A percentile compares a stretch with the other conserved stretches of the same genome.
Evolutionary conservation across 2,888 invertebrate species (phyloP).

Genomic region (Troides aeacus): DNA sequence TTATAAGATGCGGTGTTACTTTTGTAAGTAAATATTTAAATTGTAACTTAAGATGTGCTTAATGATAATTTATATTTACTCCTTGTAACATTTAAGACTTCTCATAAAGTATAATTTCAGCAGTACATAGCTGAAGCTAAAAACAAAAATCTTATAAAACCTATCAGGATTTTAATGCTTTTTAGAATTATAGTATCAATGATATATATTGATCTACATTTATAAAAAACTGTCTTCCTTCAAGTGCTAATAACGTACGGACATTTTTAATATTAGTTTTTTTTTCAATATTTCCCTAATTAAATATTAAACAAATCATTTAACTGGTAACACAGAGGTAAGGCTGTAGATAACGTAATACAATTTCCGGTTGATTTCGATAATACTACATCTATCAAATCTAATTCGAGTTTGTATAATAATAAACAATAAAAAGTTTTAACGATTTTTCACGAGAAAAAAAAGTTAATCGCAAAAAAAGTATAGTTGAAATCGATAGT

Average conservation of each 20-base stretch:
- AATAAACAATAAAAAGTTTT: not conserved
- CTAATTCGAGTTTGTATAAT: not conserved
- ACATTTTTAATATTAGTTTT: not conserved
- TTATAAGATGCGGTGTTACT: not conserved
- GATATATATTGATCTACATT: not conserved
- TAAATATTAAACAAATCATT: not conserved
- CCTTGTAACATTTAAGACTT: not conserved
- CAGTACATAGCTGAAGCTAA: not conserved
- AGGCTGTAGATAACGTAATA: not conserved
- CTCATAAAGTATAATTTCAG: not conserved
- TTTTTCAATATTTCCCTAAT: not conserved
- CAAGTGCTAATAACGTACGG: not conserved
- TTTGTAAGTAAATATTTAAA: not conserved
- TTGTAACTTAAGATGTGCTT: not conserved
- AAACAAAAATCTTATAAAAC: slow-evolving; percentile 1
- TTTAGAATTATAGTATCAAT: too few species aligned
- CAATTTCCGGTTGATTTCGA: not conserved
- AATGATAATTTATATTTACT: not conserved
- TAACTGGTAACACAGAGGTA: not conserved
- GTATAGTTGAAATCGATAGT: slow-evolving; percentile 5
- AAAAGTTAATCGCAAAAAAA: slow-evolving; percentile 7
- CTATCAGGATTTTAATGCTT: too few species aligned
- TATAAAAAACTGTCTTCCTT: slow-evolving; percentile 4
- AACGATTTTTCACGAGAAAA: not conserved
- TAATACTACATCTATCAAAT: too few species aligned